Conservation (phyloP, 2,797 vertebrate species). For the Gambusia yucatana region DNA sequence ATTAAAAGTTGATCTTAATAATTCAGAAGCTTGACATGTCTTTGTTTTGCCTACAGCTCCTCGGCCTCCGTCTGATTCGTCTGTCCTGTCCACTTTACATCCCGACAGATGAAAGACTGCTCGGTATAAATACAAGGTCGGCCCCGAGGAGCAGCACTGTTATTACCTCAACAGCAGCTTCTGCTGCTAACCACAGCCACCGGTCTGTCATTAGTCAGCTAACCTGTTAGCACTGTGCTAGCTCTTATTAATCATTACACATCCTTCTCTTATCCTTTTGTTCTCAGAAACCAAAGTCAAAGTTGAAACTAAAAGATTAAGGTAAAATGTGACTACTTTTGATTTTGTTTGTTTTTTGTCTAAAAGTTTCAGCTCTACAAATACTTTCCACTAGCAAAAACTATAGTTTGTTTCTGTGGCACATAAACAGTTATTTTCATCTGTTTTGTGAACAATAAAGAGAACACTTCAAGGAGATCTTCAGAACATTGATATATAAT, state of each 20-base stretch:
- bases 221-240: conserved; percentile 51
- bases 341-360: no score
- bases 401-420: neutral
- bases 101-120: conserved; percentile 70
- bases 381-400: neutral
- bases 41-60: neutral
- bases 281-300: conserved; percentile 14
- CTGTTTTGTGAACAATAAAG: neutral
- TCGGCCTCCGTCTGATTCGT: conserved; percentile 42
- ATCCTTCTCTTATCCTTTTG: conserved; percentile 14
- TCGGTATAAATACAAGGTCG: conserved; percentile 79
- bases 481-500: neutral
- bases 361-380: neutral
- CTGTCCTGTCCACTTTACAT: conserved; percentile 55
- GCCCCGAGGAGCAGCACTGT: conserved; percentile 71
- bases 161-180: conserved; percentile 76
- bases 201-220: conserved; percentile 70
- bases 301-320: neutral
- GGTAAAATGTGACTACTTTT: neutral
- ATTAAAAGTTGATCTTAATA: neutral
- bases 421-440: neutral
- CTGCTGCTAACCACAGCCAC: conserved; percentile 61
- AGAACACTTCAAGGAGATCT: neutral
- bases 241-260: conserved; percentile 61
- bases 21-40: neutral